A percentile compares a stretch with the other conserved stretches of the same genome.
phyloP scores from a whole-genome alignment of 2,113 vertebrate species.

The Mustela lutreola region DNA sequence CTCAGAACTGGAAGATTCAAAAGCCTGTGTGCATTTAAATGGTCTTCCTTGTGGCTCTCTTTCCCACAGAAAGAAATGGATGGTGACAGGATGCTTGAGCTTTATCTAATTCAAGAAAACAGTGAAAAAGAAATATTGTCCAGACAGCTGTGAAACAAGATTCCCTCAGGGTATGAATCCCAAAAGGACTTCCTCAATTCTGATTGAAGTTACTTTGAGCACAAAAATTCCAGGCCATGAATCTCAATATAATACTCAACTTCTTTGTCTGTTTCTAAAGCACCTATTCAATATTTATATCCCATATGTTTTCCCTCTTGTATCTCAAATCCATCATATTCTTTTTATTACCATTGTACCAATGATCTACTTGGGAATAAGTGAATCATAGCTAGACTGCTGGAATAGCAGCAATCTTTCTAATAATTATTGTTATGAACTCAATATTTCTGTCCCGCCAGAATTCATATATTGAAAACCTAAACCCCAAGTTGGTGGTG shows the following conservation, averaged over 20 bases:
- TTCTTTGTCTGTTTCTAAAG: slow-evolving; percentile 48
- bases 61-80: not conserved
- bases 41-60: not conserved
- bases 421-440: not conserved
- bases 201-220: slow-evolving; percentile 58
- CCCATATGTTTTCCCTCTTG: slow-evolving; percentile 9
- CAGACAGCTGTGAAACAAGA: slow-evolving; percentile 52
- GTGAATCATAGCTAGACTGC: not conserved
- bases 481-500: not conserved
- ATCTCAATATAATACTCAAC: not conserved
- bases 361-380: not conserved
- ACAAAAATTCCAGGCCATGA: slow-evolving; percentile 3
- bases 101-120: slow-evolving; percentile 47
- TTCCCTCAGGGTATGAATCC: not conserved
- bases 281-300: slow-evolving; percentile 61
- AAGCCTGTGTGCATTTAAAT: not conserved
- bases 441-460: not conserved
- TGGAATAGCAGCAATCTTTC: not conserved
- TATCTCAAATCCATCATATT: slow-evolving; percentile 16
- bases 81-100: not conserved
- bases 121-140: slow-evolving; percentile 50
- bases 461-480: not conserved
- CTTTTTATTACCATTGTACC: not conserved
- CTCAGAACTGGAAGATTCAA: not conserved
- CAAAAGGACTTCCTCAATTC: slow-evolving; percentile 12